Percentiles rank a stretch among this genome's conserved stretches.
phyloP scores from a whole-genome alignment of 2,113 vertebrate species.

The Onychostoma macrolepis region DNA sequence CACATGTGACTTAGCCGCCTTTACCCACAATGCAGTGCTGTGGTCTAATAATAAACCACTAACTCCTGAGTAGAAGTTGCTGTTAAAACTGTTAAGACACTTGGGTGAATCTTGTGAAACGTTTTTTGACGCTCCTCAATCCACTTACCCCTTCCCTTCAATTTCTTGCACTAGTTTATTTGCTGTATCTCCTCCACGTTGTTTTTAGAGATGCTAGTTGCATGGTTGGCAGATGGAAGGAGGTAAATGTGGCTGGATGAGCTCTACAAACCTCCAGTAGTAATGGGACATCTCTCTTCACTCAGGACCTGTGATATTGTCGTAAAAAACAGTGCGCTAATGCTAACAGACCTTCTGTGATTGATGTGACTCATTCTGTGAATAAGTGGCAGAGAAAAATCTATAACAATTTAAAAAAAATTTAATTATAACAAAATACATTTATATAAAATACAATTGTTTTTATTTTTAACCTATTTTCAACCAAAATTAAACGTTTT shows the following conservation, averaged over 20 bases:
- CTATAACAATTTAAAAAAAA: background rate
- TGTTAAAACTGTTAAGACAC: background rate
- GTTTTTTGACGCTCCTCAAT: background rate
- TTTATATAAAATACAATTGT: background rate
- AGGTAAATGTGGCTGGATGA: background rate
- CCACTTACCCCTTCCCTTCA: background rate
- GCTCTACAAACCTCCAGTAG: background rate
- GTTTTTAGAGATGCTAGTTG: background rate
- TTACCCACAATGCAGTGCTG: conserved; percentile 60
- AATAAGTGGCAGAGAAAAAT: background rate
- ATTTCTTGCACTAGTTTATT: background rate
- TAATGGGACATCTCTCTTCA: conserved; percentile 13
- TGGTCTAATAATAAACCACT: conserved; percentile 57
- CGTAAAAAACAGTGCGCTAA: background rate
- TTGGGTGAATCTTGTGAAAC: background rate
- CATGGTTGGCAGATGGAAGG: background rate
- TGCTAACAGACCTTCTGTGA: background rate
- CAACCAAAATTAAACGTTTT: too few species aligned
- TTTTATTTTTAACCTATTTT: too few species aligned
- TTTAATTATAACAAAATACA: too few species aligned
- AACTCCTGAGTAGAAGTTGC: background rate
- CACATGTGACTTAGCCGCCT: conserved; percentile 54
- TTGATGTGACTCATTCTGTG: conserved; percentile 12
- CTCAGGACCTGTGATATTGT: background rate
- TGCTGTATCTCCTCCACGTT: background rate